Evolutionary conservation across 2,888 invertebrate genomes (phyloP), one percentile per base, ranked within the genome.

Genomic region (Microlaimidae sp.): DNA sequence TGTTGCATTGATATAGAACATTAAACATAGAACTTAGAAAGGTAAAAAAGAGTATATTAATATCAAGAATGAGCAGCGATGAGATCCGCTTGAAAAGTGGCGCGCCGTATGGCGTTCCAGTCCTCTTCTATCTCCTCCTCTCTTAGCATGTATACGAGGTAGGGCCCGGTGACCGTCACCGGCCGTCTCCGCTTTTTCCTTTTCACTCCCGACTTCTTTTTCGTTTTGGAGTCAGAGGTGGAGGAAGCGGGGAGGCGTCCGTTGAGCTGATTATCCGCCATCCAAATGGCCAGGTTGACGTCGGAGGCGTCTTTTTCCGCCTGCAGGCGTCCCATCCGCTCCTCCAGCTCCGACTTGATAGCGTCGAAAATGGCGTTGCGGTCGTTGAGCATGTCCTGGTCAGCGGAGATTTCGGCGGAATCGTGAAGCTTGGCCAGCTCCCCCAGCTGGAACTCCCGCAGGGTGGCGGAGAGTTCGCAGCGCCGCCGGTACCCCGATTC

Each of bases 51-150:
- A 38, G n/a, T 10, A n/a, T n/a, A 38, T 13, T 13, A 38, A n/a
- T 10, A 10, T 13, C 13, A 89, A 89, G 38, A 97, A 75, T 3
- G 54, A 49, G 50, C 63, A 64, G 7, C 52, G 47, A 21, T 43
- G 43, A 43, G 43, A 23, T 43, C 43, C 10, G 43, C 43, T 7
- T 7, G 19, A n/a, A 43, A 21, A 23, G 43, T 23, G 43, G 43
- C 43, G 10, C 43, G n/a, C 19, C 19, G n/a, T 19, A 43, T 43
- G 10, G 19, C 10, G 19, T 13, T 19, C 43, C 43, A 43, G 47
- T 46, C 47, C 13, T 46, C 10, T 24, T 46, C 47, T 13, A 46
- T 46, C 5, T 46, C 47, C 24, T 46, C 47, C 25, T 46, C 47
- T 25, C n/a, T 46, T 27, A 46, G 25, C 47, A 46, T 24, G n/a